Evolutionary conservation across 37 sponge, comb jelly and placozoan species (phyloP), one percentile per base, ranked within the genome.

Genomic region (Aplysina aerophoba): DNA sequence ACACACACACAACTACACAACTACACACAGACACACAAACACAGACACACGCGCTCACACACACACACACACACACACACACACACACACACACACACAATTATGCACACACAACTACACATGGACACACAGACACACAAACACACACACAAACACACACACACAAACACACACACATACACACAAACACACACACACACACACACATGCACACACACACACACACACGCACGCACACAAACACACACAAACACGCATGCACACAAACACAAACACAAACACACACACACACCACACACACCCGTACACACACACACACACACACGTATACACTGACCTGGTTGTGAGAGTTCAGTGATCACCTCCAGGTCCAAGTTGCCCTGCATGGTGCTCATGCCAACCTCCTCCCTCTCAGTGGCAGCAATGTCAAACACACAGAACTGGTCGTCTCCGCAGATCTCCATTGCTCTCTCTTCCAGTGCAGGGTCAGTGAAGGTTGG

Each of bases 391-490:
- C 71, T 62, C 31, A 80, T 24, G 12, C 81, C 87, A 17, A 87
- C 65, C 27, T 87, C 87, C 16, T 50, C 38, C 4, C 30, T 65
- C n/a, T 81, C 88, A 56, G 88, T 88, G 54, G 78, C 83, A 15
- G 84, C 84, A 16, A 88, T 55, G 54, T 88, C 88, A 88, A 65
- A 88, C 24, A 72, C 24, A 55, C 88, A 88, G 22, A 65, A 77
- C 50, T 28, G 35, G 40, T 88, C 88, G 73, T 75, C 56, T 0
- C 84, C 78, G 73, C 55, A 85, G 40, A 62, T 65, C 31, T 65
- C 31, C 31, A 65, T 28, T 33, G 67, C 67, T 65, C 11, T 65
- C 31, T 65, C 67, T 65, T 65, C 31, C 31, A 65, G 31, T 13
- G 30, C 85, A 14, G 86, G 34, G 66, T 89, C 82, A 41, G 27